phyloP scores from a whole-genome alignment of 2,113 vertebrate species.

The Pseudorhombus dupliciocellatus region DNA sequence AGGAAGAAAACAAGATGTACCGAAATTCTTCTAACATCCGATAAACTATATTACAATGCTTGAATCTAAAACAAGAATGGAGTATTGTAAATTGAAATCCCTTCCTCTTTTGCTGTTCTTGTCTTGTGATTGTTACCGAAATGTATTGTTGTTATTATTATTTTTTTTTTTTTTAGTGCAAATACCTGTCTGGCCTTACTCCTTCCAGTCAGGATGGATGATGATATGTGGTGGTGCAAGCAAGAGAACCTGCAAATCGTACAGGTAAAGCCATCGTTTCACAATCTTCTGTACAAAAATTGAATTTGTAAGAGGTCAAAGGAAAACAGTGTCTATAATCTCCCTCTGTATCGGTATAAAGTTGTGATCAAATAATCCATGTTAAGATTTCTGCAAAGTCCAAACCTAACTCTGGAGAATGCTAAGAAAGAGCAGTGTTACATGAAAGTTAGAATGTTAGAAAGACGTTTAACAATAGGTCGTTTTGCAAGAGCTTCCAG shows the following conservation, averaged over 20 bases:
- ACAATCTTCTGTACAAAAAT: constrained; percentile 8
- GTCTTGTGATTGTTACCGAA: neutral
- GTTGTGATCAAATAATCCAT: constrained; percentile 48
- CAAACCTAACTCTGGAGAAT: neutral
- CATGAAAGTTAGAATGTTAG: constrained; percentile 1
- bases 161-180: too few species aligned
- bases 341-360: constrained; percentile 19
- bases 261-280: neutral
- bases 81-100: neutral
- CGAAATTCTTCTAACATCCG: too few species aligned
- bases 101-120: neutral
- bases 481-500: neutral
- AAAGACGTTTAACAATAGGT: neutral
- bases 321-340: constrained; percentile 9
- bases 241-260: too few species aligned
- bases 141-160: neutral
- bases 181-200: too few species aligned
- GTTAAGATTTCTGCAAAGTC: constrained; percentile 12
- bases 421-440: constrained; percentile 12
- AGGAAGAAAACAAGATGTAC: neutral
- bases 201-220: too few species aligned
- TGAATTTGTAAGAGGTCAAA: constrained; percentile 3
- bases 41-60: too few species aligned
- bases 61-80: too few species aligned
- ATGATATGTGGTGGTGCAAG: too few species aligned